Evolutionary conservation across 1,140 invertebrate species (phyloP).

Genomic region (Lepidurus apus): DNA sequence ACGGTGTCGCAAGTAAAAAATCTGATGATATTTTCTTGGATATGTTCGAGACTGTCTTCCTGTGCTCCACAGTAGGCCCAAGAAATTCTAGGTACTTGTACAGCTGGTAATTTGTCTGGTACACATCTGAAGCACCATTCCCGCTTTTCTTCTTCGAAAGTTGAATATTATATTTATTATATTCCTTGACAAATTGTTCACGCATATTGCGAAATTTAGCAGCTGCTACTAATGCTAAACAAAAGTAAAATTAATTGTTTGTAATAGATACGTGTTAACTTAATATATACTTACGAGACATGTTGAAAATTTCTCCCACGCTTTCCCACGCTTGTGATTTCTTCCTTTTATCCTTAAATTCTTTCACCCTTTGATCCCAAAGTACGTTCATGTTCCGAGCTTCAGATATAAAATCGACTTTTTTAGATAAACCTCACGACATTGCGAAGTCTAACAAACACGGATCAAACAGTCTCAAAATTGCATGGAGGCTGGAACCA

Average conservation of each 20-base stretch:
- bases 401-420: background rate
- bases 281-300: background rate
- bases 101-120: background rate
- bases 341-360: background rate
- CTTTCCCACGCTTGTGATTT: background rate
- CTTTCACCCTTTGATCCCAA: background rate
- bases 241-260: slow-evolving; percentile 17
- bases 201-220: background rate
- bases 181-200: background rate
- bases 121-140: slow-evolving; percentile 10
- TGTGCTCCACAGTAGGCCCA: background rate
- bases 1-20: background rate
- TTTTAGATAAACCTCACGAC: background rate
- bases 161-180: background rate
- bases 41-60: background rate
- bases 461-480: background rate
- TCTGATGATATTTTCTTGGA: background rate
- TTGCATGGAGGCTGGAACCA: too few species aligned
- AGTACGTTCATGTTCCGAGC: background rate
- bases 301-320: background rate
- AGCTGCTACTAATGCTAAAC: background rate
- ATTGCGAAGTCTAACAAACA: background rate
- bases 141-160: background rate
- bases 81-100: background rate
- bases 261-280: background rate